phyloP scores from a whole-genome alignment of 2,113 vertebrate species.

The Hemibagrus wyckioides region DNA sequence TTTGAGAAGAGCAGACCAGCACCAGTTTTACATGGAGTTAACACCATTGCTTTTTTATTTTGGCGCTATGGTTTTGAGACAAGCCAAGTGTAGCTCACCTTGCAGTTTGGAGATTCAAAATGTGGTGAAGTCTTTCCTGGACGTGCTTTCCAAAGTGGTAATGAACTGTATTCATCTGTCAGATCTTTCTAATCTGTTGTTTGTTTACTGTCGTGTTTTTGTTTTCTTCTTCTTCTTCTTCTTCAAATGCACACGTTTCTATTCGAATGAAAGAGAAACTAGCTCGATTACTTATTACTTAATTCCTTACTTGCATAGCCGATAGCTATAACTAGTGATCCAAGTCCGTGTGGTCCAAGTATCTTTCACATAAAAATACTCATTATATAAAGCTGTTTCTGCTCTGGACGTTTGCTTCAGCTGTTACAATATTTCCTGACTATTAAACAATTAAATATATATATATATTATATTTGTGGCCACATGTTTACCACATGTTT shows the following conservation, averaged over 20 bases:
- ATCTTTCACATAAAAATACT: not conserved
- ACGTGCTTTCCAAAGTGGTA: slow-evolving; percentile 11
- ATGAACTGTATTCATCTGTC: not conserved
- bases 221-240: no score
- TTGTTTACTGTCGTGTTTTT: not conserved
- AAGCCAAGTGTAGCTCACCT: slow-evolving; percentile 1
- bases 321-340: not conserved
- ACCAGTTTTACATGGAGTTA: slow-evolving; percentile 21
- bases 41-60: slow-evolving; percentile 33
- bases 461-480: no score
- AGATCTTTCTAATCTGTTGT: not conserved
- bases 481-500: no score
- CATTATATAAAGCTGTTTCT: not conserved
- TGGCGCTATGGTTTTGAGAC: slow-evolving; percentile 30
- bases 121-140: not conserved
- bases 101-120: slow-evolving; percentile 21
- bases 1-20: slow-evolving; percentile 13
- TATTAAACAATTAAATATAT: no score
- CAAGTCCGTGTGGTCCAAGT: not conserved
- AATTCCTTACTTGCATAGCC: not conserved
- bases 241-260: not conserved
- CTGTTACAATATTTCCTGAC: not conserved
- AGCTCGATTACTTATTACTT: not conserved
- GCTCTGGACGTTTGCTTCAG: not conserved
- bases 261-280: slow-evolving; percentile 1